Conservation (phyloP, 2,113 vertebrate genomes). For the Athene cunicularia region DNA sequence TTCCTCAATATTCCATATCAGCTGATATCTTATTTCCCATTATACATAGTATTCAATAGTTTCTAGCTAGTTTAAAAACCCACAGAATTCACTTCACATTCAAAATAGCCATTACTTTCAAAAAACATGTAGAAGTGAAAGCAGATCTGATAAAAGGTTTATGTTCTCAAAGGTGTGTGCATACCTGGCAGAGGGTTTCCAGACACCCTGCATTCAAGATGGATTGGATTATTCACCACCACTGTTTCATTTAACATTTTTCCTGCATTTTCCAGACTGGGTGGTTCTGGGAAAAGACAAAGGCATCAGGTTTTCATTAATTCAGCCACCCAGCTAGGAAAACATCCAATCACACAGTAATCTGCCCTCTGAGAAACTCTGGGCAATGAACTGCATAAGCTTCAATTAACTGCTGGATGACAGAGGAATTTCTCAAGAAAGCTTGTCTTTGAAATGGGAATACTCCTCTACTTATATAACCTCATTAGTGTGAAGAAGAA, state of each 20-base stretch:
- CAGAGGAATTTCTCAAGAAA: neutral
- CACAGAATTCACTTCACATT: neutral
- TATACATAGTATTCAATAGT: neutral
- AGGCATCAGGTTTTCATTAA: neutral
- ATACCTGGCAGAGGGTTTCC: slow-evolving; percentile 90
- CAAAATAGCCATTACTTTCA: neutral
- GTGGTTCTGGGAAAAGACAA: slow-evolving; percentile 83
- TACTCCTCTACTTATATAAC: neutral
- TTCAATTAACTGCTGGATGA: neutral
- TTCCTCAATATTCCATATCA: neutral
- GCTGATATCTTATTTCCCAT: neutral
- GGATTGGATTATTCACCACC: slow-evolving; percentile 83
- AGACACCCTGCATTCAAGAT: slow-evolving; percentile 86
- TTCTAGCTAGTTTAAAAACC: neutral
- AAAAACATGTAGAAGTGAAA: neutral
- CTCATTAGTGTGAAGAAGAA: neutral
- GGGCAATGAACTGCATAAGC: neutral
- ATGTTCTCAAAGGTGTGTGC: neutral
- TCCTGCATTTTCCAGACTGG: slow-evolving; percentile 82
- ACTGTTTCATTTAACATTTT: slow-evolving; percentile 89
- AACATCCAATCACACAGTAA: neutral
- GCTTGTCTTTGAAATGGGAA: neutral
- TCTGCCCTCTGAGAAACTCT: neutral
- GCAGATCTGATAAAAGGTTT: neutral
- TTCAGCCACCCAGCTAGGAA: neutral